Base-by-base conservation (phyloP, 1,140 invertebrate genomes). In the Drosophila mayri region DNA sequence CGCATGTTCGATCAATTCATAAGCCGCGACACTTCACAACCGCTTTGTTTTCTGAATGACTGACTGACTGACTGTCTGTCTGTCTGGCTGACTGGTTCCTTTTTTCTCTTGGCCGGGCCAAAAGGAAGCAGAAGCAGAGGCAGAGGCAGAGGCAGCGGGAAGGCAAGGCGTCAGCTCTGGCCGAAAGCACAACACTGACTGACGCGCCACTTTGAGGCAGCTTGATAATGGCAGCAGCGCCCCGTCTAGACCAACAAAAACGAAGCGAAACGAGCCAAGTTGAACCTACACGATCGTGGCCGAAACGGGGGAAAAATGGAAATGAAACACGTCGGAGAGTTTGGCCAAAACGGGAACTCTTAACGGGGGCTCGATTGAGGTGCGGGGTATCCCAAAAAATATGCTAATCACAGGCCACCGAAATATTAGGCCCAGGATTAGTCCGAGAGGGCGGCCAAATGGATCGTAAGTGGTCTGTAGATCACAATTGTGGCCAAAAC, bases 121-220 rank as follows among this genome's bases (percentile, higher is more conserved):
- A 54, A 46, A 40, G 40, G 64, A 47, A 37, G 32, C 25, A 61
- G 64, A 47, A 37, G 32, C 25, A 61, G 73, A 59, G 41, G 18
- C 25, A 57, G 73, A 46, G 60, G 40, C 50, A 22, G 73, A 46
- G 60, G 40, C 52, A 22, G 52, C 22, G 52, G 52, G 32, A 22
- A 38, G 52, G 52, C 20, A 55, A 60, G 38, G 20, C 80, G 79
- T 88, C 76, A 88, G 80, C 80, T 87, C 76, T 83, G 66, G 66
- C 79, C 79, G 76, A 86, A 83, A 83, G 83, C 83, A 47, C 74
- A 88, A 83, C 63, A 88, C 85, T 77, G 84, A 83, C 85, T 88
- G 81, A 77, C 46, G 64, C 37, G 37, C 52, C 37, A 43, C 55
- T 62, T 22, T 41, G 32, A 50, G 64, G 47, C 46, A 49, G 35